Base-by-base conservation (phyloP, 2,113 vertebrate species). In the Otus sunia region DNA sequence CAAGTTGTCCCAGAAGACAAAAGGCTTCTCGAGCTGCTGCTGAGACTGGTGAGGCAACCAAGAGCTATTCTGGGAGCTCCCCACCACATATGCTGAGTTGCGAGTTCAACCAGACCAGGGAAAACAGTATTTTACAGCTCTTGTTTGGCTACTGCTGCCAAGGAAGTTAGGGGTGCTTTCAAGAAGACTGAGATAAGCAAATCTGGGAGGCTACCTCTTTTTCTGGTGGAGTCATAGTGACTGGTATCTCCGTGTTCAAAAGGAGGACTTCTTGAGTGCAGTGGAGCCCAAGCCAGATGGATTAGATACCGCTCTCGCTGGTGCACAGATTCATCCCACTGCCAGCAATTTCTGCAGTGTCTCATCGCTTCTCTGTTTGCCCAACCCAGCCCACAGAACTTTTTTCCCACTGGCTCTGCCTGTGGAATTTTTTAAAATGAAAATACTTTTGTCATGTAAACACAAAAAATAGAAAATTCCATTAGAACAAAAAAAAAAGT, bases 61-160 rank as follows among this genome's bases (percentile, higher is more conserved):
- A 37, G 81, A 88, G 91, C 81, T 97, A 91, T 97, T 97, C 55
- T 77, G 71, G 87, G 97, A 96, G 47, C 96, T 96, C 71, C 55
- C n/a, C 66, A 47, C 94, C 89, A 52, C 94, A 95, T 86, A 25
- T 76, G 95, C 95, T 97, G 96, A 96, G 89, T 92, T 21, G 92
- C 37, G 6, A 90, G 81, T 95, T 96, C 11, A 2, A 56, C 89
- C 91, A 93, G 93, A 86, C 67, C 87, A 59, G 55, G 71, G 94
- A 95, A 96, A 94, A 93, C 92, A 94, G 53, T 62, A 9, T 83
- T 95, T 92, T 76, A 55, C 64, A 83, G 84, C 78, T 73, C 75
- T 91, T 68, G 78, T 79, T 94, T 94, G 74, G 66, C 79, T 94
- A 20, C 53, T 0, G 29, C 87, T 92, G 85, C 94, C 94, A 94